phyloP scores from a whole-genome alignment of 2,113 vertebrate genomes.

The Alligator mississippiensis region DNA sequence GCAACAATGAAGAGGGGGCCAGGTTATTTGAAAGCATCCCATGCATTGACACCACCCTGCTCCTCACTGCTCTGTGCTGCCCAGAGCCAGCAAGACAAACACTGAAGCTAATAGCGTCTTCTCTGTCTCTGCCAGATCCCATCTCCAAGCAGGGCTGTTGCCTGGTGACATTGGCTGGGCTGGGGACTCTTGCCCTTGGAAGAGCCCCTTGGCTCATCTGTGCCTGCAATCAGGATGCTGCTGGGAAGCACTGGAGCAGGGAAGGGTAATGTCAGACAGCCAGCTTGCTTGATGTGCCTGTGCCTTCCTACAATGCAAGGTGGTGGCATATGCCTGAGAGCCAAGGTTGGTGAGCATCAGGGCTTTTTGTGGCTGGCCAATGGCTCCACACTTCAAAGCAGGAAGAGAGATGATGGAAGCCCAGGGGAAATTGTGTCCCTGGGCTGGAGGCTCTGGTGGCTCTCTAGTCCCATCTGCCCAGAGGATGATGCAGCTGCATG shows the following conservation, averaged over 20 bases:
- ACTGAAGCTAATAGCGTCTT: not conserved
- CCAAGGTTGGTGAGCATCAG: too few species aligned
- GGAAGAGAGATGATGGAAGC: not conserved
- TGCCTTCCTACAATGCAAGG: not conserved
- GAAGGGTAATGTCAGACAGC: not conserved
- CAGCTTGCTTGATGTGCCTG: not conserved
- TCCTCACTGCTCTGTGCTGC: not conserved
- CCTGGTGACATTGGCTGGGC: not conserved
- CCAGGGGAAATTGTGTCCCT: not conserved
- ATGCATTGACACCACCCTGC: not conserved
- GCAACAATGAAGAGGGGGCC: not conserved
- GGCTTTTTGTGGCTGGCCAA: not conserved
- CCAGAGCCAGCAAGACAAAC: not conserved
- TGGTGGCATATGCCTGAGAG: too few species aligned
- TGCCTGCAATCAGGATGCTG: not conserved
- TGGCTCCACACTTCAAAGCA: not conserved
- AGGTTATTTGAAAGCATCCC: not conserved
- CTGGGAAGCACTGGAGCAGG: not conserved
- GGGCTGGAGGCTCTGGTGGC: not conserved
- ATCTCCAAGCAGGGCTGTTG: not conserved
- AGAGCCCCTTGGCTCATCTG: not conserved
- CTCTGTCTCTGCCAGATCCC: not conserved
- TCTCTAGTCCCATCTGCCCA: not conserved
- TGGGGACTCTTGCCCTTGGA: not conserved
- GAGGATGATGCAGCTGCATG: not conserved